Evolutionary conservation across 2,888 invertebrate species (phyloP).

Genomic region (Drosophila formosana): DNA sequence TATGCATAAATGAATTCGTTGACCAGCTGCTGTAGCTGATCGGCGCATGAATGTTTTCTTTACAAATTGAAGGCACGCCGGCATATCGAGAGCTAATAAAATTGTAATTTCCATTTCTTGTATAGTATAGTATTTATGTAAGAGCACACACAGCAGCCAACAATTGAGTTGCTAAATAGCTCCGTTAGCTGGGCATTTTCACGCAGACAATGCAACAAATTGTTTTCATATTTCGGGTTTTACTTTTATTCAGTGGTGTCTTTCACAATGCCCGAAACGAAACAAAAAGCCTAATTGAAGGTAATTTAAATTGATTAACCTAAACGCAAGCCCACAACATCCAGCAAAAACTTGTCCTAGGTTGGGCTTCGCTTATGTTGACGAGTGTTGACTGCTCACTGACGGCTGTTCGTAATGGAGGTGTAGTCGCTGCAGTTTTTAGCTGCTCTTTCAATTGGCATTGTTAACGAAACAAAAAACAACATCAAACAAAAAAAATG

Average conservation of each 20-base stretch:
- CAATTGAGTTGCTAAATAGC: conserved; percentile 49
- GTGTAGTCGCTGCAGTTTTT: conserved; percentile 67
- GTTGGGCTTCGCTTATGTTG: conserved; percentile 45
- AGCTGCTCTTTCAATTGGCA: conserved; percentile 65
- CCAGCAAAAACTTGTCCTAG: conserved; percentile 50
- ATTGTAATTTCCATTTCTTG: conserved; percentile 47
- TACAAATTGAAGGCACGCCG: conserved; percentile 53
- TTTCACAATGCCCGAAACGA: conserved; percentile 42
- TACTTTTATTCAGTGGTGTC: conserved; percentile 14
- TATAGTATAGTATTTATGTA: conserved; percentile 45
- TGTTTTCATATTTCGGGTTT: conserved; percentile 41
- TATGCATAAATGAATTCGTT: conserved; percentile 47
- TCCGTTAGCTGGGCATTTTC: conserved; percentile 9
- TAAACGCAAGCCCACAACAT: conserved; percentile 56
- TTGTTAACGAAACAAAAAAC: conserved; percentile 53
- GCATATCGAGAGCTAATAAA: conserved; percentile 34
- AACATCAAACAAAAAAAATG: conserved; percentile 19
- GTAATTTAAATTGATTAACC: conserved; percentile 80
- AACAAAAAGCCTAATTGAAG: conserved; percentile 78
- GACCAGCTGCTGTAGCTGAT: conserved; percentile 24
- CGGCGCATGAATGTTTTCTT: conserved; percentile 17
- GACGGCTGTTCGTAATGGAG: conserved; percentile 11
- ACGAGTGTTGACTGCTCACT: conserved; percentile 24
- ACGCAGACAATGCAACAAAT: conserved; percentile 49
- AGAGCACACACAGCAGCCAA: conserved; percentile 14